Base-by-base conservation (phyloP, 2,797 vertebrate species). In the Sebastes hubbsi region DNA sequence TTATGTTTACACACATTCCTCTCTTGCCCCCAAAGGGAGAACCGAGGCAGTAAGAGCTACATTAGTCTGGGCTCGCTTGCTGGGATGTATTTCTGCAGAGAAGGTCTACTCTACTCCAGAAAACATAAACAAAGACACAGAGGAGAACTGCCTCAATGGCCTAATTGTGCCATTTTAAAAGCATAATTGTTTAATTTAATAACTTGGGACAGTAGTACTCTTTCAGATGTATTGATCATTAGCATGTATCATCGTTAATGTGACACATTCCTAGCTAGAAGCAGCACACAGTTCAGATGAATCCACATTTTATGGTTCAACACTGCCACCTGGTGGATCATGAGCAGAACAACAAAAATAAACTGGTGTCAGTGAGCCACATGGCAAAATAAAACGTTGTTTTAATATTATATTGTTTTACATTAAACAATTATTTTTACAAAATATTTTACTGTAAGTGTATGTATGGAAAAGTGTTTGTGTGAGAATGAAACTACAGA, bases 1-100 rank as follows among this genome's bases (percentile, higher is more conserved):
- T 10, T 6, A n/a, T 89, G 72, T 91, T 91, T 87, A 87, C 75
- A 84, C 75, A 83, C 76, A 88, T 91, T 89, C 82, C 89, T 86
- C 66, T 67, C 20, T 11, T 60, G 29, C 62, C 76, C 73, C 72
- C 49, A 24, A 32, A 71, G 65, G 34, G 46, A 77, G 69, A 71
- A 14, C 34, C 13, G 24, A 63, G 49, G 12, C 56, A 71, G 54
- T 10, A 12, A 13, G 68, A 75, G 73, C 55, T 20, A 24, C 13
- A 22, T 54, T 34, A 13, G 36, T 75, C 65, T 38, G 25, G 25
- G 12, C 68, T 67, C 1, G 2, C 58, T 32, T 66, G 20, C 32
- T n/a, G 4, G 4, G 22, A 46, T 7, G 4, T 4, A 9, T 36
- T 38, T 61, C 20, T 65, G 29, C 30, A 66, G 16, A 70, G 27